Evolutionary conservation across 2,797 vertebrate genomes (phyloP).

Genomic region (Apogon talboti): DNA sequence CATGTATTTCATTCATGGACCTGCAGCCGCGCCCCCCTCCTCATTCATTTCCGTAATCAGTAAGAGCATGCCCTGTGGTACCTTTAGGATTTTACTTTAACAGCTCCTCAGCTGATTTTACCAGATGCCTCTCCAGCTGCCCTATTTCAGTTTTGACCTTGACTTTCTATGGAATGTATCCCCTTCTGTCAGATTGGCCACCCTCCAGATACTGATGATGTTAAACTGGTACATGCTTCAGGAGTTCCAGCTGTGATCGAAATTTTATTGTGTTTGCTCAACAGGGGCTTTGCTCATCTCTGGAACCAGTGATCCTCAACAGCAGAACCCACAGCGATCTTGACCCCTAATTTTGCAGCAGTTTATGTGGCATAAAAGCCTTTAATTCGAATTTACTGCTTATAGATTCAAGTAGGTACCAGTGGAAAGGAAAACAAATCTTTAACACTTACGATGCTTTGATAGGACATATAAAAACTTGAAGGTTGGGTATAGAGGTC

Average conservation of each 20-base stretch:
- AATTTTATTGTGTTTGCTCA: conserved; percentile 44
- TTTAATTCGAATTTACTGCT: neutral
- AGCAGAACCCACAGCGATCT: neutral
- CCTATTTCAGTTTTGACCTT: conserved; percentile 52
- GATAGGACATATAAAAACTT: conserved; percentile 11
- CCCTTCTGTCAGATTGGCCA: conserved; percentile 47
- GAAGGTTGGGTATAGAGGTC: conserved; percentile 29
- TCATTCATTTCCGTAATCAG: conserved; percentile 4
- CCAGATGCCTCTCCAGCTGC: conserved; percentile 39
- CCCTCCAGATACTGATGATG: conserved; percentile 46
- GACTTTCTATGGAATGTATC: conserved; percentile 23
- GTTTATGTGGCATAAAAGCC: neutral
- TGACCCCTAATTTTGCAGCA: conserved; percentile 4
- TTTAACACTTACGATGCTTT: neutral
- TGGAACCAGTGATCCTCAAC: conserved; percentile 20
- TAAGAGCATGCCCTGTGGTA: conserved; percentile 1
- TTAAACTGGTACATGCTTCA: conserved; percentile 47
- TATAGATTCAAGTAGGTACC: neutral
- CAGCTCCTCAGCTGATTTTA: conserved; percentile 28
- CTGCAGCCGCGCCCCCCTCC: neutral
- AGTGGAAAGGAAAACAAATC: neutral
- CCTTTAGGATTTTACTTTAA: conserved; percentile 13
- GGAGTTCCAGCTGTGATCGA: conserved; percentile 50
- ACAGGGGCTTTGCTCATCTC: conserved; percentile 10
- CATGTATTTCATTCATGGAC: neutral